Base-by-base conservation (phyloP, 2,797 vertebrate species). In the Clarias fuscus region DNA sequence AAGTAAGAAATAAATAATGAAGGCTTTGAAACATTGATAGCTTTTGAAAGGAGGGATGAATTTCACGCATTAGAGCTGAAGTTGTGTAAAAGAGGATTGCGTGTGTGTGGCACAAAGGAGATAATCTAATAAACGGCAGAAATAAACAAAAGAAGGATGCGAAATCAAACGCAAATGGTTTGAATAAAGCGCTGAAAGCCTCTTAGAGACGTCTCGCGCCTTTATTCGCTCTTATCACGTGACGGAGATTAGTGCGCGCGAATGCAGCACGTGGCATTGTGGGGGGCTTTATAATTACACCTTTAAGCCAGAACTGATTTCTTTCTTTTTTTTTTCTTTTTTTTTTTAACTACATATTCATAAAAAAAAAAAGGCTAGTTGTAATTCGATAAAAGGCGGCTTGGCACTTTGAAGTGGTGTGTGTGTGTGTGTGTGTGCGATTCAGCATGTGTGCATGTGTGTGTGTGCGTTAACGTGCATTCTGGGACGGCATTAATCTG, bases 251-350 rank as follows among this genome's bases (percentile, higher is more conserved):
- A 99, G 82, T 33, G 48, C 68, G 6, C 0, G 61, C 72, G 96
- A 97, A 98, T 96, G 97, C 96, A 68, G 22, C 96, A 95, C 97
- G 96, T 97, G 96, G 95, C 97, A 96, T 97, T 96, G 97, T 98
- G 96, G 98, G 97, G 96, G 97, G 97, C 97, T 99, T 99, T 97
- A 98, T 99, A 99, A 98, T 99, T 98, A 99, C 97, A 99, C 98
- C 98, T 99, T 98, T 97, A 98, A 99, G 98, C 97, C 96, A 98
- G 96, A 96, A 97, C 96, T 94, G 96, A 92, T 67, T 84, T 85
- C 94, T 93, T 96, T 96, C 95, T 95, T 91, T 93, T 96, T 91
- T 93, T n/a, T n/a, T n/a, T n/a, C n/a, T 95, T 91, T 48, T 48
- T 48, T 48, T 48, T 37, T 37, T 48, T 10, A 48, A 95, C 96